Base-by-base conservation (phyloP, 2,888 invertebrate species). In the Tryphoninae sp. region DNA sequence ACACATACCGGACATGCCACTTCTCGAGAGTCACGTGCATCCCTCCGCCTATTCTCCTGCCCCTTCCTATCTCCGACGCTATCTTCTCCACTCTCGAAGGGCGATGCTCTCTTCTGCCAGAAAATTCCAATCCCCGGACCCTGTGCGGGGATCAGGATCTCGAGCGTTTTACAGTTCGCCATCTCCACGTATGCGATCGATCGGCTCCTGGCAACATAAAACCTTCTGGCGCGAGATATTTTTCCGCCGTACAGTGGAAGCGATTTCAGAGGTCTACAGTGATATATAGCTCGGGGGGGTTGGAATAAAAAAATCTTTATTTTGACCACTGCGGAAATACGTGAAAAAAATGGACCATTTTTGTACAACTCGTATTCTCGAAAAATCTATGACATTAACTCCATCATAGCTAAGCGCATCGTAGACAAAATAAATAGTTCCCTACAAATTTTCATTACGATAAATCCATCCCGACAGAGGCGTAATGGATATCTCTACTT, bases 1-100 rank as follows among this genome's bases (percentile, higher is more conserved):
- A 13, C 75, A 72, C 75, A 80, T 80, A 80, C 80, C 80, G 80
- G 68, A 71, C 80, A 62, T 51, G 80, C 76, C 80, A 67, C 71
- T 69, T 80, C 67, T 71, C 65, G 64, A 75, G 49, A 80, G 80
- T 75, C 79, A 74, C 79, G 68, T 79, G 74, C 62, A 45, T 67
- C 64, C 49, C 42, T 51, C 40, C 62, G 13, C 51, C 55, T 53
- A 33, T 42, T 13, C 78, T 67, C 8, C 42, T 22, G 26, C n/a
- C 62, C 49, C 51, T 22, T 51, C 53, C 65, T 71, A 53, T 80
- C 65, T 53, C n/a, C 51, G 53, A 19, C 53, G 72, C 26, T 13
- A 75, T 58, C 59, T 71, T 67, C 71, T 76, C 40, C 26, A 19
- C 75, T 58, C 45, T 49, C 64, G 71, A 72, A 65, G 80, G 80